phyloP scores from a whole-genome alignment of 2,888 invertebrate species.

The Harpagoxenus sublaevis region DNA sequence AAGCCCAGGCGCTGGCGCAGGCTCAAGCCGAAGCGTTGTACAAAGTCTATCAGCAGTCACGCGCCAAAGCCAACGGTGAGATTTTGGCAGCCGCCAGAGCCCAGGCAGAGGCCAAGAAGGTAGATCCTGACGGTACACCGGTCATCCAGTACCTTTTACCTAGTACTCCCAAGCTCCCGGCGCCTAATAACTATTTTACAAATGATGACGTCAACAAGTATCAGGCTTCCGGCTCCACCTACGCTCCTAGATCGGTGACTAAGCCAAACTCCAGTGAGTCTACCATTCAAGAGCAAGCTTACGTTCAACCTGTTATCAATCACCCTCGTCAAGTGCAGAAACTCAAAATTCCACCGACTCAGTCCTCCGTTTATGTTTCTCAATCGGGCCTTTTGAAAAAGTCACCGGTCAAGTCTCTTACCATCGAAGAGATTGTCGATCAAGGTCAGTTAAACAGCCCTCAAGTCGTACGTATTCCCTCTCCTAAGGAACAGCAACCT shows the following conservation, averaged over 20 bases:
- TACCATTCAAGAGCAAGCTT: slow-evolving; percentile 68
- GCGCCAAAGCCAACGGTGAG: slow-evolving; percentile 81
- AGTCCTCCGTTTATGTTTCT: slow-evolving; percentile 81
- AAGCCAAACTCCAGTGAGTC: slow-evolving; percentile 69
- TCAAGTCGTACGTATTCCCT: slow-evolving; percentile 78
- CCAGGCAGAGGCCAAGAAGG: slow-evolving; percentile 79
- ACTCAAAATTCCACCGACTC: slow-evolving; percentile 78
- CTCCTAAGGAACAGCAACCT: slow-evolving; percentile 76
- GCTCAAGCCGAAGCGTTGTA: slow-evolving; percentile 84
- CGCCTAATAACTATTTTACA: slow-evolving; percentile 80
- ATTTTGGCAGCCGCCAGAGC: slow-evolving; percentile 80
- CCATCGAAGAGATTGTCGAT: slow-evolving; percentile 82
- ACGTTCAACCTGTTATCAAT: slow-evolving; percentile 70
- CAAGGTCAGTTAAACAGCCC: slow-evolving; percentile 77
- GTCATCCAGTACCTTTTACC: slow-evolving; percentile 82
- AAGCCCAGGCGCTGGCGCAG: slow-evolving; percentile 83
- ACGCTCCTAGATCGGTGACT: slow-evolving; percentile 80
- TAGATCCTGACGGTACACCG: slow-evolving; percentile 81
- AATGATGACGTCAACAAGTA: slow-evolving; percentile 81
- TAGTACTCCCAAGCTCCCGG: slow-evolving; percentile 73
- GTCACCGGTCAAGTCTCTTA: slow-evolving; percentile 82
- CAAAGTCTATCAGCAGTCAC: slow-evolving; percentile 80
- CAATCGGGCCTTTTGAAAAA: slow-evolving; percentile 82
- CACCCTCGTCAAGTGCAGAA: slow-evolving; percentile 82
- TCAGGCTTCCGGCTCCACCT: slow-evolving; percentile 81